A percentile compares a stretch with the other conserved stretches of the same genome.
These are phyloP conservation scores for Erethizon dorsatum DNA, from an alignment of 2,797 vertebrate species.

Conservation along the genomic window DNA sequence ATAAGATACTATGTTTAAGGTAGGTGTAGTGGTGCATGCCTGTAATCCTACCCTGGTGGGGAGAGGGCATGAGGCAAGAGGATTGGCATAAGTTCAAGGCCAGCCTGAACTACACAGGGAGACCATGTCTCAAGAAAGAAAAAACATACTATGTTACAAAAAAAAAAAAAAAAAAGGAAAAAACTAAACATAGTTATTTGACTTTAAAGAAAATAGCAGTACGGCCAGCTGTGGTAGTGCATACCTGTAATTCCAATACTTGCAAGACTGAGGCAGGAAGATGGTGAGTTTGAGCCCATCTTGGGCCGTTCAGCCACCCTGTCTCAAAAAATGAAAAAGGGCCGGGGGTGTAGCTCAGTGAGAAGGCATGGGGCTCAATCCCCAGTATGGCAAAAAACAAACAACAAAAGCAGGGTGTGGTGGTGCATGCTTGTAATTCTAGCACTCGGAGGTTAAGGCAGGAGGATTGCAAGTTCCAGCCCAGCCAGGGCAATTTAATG, in stretches of 20 bases:
- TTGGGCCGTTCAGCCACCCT: not conserved
- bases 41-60: not conserved
- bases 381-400: not conserved
- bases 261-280: not conserved
- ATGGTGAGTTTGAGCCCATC: not conserved
- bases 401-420: not conserved
- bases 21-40: not conserved
- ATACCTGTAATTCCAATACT: not conserved
- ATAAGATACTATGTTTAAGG: not conserved
- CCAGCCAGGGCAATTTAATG: not conserved
- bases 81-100: not conserved
- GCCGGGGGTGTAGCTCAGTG: not conserved
- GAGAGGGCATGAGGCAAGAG: not conserved
- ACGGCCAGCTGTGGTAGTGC: not conserved
- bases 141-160: not conserved
- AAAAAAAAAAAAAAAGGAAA: not conserved
- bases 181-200: not conserved
- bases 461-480: not conserved
- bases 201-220: slow-evolving; percentile 54
- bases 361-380: not conserved
- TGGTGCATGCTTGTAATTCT: not conserved
- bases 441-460: not conserved
- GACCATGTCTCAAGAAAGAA: not conserved
- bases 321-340: not conserved
- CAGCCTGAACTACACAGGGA: not conserved